Conservation (phyloP, 2,113 vertebrate genomes). For the Myiopsitta monachus region DNA sequence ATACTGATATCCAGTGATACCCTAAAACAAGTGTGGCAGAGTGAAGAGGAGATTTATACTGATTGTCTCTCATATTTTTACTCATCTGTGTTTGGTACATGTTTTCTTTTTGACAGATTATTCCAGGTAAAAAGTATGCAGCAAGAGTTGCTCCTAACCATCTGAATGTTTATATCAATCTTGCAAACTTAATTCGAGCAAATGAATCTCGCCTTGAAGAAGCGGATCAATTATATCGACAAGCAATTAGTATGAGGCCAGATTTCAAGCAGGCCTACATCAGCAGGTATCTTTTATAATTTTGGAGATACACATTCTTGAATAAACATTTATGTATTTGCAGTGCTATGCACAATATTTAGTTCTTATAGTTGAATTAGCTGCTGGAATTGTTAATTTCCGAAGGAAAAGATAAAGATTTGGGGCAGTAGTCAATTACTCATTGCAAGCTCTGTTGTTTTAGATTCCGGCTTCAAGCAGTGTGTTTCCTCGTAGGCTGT, state of each 20-base stretch:
- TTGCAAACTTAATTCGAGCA: conserved; percentile 93
- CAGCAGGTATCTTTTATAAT: conserved; percentile 83
- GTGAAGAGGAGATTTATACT: background rate
- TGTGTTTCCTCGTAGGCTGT: background rate
- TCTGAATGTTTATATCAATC: conserved; percentile 97
- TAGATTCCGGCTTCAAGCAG: background rate
- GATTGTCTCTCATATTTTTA: background rate
- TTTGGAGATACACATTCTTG: background rate
- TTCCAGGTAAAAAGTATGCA: conserved; percentile 97
- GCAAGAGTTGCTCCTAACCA: conserved; percentile 97
- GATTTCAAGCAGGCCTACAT: conserved; percentile 99
- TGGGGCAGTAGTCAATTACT: background rate
- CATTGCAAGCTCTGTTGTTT: background rate
- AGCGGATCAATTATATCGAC: conserved; percentile 95
- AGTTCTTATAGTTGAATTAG: background rate
- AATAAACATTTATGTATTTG: background rate
- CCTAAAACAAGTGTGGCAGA: background rate
- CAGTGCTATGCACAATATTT: background rate
- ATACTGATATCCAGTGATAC: background rate
- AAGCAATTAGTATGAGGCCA: conserved; percentile 97
- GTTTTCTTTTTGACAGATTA: conserved; percentile 77
- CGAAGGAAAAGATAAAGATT: background rate
- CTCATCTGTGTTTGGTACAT: background rate
- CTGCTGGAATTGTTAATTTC: background rate
- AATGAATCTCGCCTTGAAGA: conserved; percentile 95